phyloP scores from a whole-genome alignment of 1,140 invertebrate species.

The Sarcophaga bullata region DNA sequence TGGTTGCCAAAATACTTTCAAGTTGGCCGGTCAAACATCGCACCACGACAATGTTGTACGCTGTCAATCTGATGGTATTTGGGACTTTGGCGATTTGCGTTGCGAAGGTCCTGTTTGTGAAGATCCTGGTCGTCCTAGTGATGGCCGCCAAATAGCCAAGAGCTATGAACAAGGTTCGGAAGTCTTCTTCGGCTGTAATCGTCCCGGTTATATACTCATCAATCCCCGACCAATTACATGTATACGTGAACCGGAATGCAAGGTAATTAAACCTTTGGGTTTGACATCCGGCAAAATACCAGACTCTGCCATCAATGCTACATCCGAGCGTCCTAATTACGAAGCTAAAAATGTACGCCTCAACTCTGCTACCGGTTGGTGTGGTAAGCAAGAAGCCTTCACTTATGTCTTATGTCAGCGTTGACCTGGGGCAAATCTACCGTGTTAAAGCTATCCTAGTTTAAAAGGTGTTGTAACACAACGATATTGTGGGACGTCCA shows the following conservation, averaged over 20 bases:
- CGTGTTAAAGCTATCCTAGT: slow-evolving; percentile 92
- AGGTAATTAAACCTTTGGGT: slow-evolving; percentile 90
- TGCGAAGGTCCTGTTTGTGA: slow-evolving; percentile 96
- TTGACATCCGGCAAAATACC: slow-evolving; percentile 91
- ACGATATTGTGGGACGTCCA: slow-evolving; percentile 92
- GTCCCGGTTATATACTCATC: slow-evolving; percentile 93
- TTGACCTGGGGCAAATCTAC: slow-evolving; percentile 91
- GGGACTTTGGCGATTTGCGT: slow-evolving; percentile 96
- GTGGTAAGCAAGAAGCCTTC: slow-evolving; percentile 93
- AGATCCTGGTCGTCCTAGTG: slow-evolving; percentile 92
- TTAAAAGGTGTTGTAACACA: slow-evolving; percentile 93
- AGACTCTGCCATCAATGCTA: slow-evolving; percentile 95
- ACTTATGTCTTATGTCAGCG: slow-evolving; percentile 87
- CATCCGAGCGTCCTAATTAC: slow-evolving; percentile 90
- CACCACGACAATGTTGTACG: slow-evolving; percentile 91
- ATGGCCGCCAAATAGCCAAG: slow-evolving; percentile 87
- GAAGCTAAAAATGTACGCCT: slow-evolving; percentile 90
- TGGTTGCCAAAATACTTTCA: slow-evolving; percentile 95
- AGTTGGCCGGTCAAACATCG: slow-evolving; percentile 89
- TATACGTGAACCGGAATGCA: slow-evolving; percentile 91
- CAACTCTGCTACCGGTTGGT: slow-evolving; percentile 95
- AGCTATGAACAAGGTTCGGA: slow-evolving; percentile 95
- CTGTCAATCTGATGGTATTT: slow-evolving; percentile 91
- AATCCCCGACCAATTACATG: slow-evolving; percentile 91
- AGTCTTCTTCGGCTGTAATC: slow-evolving; percentile 88